Base-by-base conservation (phyloP, 2,888 invertebrate species). In the Periphyllus acericola region DNA sequence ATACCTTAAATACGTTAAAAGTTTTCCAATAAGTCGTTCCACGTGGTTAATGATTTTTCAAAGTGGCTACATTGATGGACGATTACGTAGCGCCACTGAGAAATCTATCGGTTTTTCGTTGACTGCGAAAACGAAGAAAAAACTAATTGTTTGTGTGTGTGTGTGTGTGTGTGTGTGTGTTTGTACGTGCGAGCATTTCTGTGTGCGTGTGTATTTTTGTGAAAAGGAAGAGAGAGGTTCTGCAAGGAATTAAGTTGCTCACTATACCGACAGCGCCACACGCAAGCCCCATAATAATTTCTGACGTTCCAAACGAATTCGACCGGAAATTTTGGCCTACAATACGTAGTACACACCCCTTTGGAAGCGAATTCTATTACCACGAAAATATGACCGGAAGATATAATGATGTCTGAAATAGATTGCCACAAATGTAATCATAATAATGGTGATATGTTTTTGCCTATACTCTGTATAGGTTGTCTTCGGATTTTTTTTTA, bases 221-320 rank as follows among this genome's bases (percentile, higher is more conserved):
- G 25, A 60, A 60, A 60, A 60, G 11, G 11, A 21, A 21, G 21
- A 25, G 21, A 21, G 19, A 3, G 3, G 21, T 25, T 3, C 4
- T 21, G 60, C 60, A 21, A 21, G 8, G 66, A 66, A n/a, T 66
- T 46, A 14, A 75, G 40, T 40, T 19, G 19, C 21, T n/a, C 29
- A 46, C 46, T 9, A 46, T 5, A 36, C 46, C 46, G 46, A 9
- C 11, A n/a, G 60, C 29, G 79, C 34, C 60, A 79, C 66, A 80
- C 66, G 80, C 66, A 11, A 80, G 25, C 34, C 60, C 17, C 80
- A 17, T 80, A n/a, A 17, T 80, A n/a, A 80, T 36, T 80, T 66
- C 66, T n/a, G 36, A 66, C 80, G 36, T 60, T 21, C 60, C 36
- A 34, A 66, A 80, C 34, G 34, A 80, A 60, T 36, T 1, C 36